These are phyloP conservation scores for Brenthis hecate DNA, from an alignment of 2,888 invertebrate genomes.

Conservation along the genomic window DNA sequence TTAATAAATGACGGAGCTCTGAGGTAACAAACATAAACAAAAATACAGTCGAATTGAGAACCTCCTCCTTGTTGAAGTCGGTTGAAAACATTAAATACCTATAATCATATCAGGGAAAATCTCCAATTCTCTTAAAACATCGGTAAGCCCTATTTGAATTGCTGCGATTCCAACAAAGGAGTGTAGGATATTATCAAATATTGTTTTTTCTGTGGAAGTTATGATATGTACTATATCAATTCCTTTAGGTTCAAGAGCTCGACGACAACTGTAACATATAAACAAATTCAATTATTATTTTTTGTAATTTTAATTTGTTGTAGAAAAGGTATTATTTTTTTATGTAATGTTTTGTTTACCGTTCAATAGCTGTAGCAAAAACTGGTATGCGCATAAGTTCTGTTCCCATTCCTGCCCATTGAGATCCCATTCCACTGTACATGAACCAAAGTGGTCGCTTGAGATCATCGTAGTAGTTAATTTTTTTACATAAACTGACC, in stretches of 20 bases:
- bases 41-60: too few species aligned
- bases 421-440: conserved; percentile 74
- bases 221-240: conserved; percentile 85
- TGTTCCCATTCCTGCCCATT: conserved; percentile 84
- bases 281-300: neutral
- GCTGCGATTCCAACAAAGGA: conserved; percentile 88
- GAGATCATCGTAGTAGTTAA: conserved; percentile 51
- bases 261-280: conserved; percentile 68
- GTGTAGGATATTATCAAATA: conserved; percentile 83
- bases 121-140: too few species aligned
- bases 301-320: too few species aligned
- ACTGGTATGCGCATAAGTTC: conserved; percentile 84
- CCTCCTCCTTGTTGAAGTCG: too few species aligned
- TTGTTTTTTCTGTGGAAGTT: conserved; percentile 81
- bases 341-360: neutral
- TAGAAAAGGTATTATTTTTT: neutral
- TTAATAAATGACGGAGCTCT: too few species aligned
- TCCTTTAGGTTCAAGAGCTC: conserved; percentile 77
- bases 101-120: too few species aligned
- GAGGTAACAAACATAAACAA: too few species aligned
- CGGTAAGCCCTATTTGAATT: too few species aligned
- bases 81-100: too few species aligned
- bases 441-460: conserved; percentile 85
- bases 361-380: conserved; percentile 70
- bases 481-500: neutral